Evolutionary conservation across 53 echinoderm and acorn worm species (phyloP).

Genomic region (Luidia sarsii): DNA sequence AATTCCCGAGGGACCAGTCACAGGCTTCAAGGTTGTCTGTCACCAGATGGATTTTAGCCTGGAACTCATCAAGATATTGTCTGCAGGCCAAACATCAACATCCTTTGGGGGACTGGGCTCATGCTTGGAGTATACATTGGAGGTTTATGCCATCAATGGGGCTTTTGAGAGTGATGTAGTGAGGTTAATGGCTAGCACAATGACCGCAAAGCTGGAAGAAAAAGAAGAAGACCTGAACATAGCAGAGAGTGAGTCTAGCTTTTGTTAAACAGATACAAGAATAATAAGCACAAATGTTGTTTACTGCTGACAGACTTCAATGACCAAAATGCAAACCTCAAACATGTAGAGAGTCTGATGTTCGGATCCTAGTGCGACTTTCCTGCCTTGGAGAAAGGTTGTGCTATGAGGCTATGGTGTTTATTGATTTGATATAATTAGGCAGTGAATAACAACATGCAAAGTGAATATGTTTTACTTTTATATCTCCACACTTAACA

Average conservation of each 20-base stretch:
- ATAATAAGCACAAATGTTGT: no score
- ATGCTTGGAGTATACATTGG: conserved; percentile 67
- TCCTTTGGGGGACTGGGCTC: conserved; percentile 62
- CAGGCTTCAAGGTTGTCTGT: conserved; percentile 64
- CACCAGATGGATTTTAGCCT: conserved; percentile 45
- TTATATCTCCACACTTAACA: no score
- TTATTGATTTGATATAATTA: no score
- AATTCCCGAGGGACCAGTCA: conserved; percentile 65
- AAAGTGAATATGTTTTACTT: no score
- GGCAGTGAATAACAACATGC: no score
- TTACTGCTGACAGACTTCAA: no score
- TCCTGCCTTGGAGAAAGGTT: no score
- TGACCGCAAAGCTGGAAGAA: not conserved
- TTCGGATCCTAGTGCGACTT: no score
- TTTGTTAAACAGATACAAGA: no score
- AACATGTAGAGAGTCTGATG: no score
- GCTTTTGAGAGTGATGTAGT: conserved; percentile 65
- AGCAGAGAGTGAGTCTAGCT: not conserved
- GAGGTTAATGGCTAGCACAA: not conserved
- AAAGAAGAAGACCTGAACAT: not conserved
- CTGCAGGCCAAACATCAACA: conserved; percentile 55
- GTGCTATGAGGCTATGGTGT: no score
- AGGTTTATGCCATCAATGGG: conserved; percentile 63
- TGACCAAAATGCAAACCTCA: no score
- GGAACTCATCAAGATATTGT: conserved; percentile 65